phyloP scores from a whole-genome alignment of 2,797 vertebrate species.

The Esox masquinongy region DNA sequence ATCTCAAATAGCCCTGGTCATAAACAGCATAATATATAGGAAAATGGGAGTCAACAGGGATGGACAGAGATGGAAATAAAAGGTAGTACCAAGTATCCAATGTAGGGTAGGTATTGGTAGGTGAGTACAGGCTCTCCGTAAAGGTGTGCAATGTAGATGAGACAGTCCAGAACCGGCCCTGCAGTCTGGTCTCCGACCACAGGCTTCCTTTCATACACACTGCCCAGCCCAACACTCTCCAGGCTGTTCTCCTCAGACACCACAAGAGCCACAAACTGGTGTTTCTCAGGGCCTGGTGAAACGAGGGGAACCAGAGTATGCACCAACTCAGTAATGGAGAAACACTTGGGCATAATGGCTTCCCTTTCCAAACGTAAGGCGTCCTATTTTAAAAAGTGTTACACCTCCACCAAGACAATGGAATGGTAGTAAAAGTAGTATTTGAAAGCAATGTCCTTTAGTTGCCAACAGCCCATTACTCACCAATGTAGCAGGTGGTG shows the following conservation, averaged over 20 bases:
- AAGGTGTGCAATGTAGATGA: constrained; percentile 91
- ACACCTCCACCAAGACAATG: not conserved
- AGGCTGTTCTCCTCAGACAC: constrained; percentile 74
- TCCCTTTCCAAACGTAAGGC: too few relatives aligned
- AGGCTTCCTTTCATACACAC: constrained; percentile 88
- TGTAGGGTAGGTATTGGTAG: constrained; percentile 97
- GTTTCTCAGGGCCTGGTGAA: constrained; percentile 82
- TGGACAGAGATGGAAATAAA: not conserved
- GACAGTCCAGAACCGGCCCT: constrained; percentile 88
- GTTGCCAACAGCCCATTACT: constrained; percentile 1
- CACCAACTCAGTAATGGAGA: too few relatives aligned
- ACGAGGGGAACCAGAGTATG: not conserved
- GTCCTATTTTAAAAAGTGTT: not conserved
- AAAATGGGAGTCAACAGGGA: not conserved
- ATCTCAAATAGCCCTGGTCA: not conserved
- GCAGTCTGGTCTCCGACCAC: constrained; percentile 90
- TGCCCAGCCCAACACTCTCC: constrained; percentile 81
- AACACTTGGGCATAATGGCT: too few relatives aligned
- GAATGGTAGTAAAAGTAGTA: not conserved
- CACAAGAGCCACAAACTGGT: constrained; percentile 82
- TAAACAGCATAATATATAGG: not conserved
- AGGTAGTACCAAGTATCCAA: constrained; percentile 88
- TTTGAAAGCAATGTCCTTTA: not conserved
- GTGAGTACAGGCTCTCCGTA: constrained; percentile 98
- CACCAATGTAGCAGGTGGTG: constrained; percentile 95